Evolutionary conservation across 2,888 invertebrate genomes (phyloP), one percentile per base, ranked within the genome.

Genomic region (Hedychridium roseum): DNA sequence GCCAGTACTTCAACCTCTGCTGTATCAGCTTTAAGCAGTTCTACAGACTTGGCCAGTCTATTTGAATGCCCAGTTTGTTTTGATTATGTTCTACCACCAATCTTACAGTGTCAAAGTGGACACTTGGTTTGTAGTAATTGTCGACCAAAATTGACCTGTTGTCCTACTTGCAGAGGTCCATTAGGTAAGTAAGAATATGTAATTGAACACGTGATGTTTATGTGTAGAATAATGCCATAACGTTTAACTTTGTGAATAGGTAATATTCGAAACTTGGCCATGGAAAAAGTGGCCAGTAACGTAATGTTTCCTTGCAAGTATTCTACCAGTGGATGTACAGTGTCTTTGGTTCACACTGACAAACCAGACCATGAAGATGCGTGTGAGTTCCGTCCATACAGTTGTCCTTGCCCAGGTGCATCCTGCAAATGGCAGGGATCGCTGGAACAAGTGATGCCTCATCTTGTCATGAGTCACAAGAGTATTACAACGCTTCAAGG

Each of bases 381-480:
- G 2, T 99, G 99, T 79, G 98, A 99, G 82, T 97, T 90, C 83
- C 89, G 98, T 78, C 99, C 99, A 1, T 99, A 99, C 80, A 90
- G 92, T 57, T 99, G 99, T 80, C 99, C 99, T 18, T 99, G 99
- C 77, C 99, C 99, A n/a, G 98, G 98, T 30, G 96, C 97, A 20
- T 95, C 96, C 0, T 99, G 99, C 81, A 97, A 98, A 77, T 99
- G 99, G 99, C 96, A 97, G 79, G 99, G 99, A 23, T 91, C 94
- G 30, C 82, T 99, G 23, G 97, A 97, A 76, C 92, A 97, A 83
- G 99, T 99, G 35, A 99, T 99, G 98, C 92, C 92, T 17, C 99
- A 99, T 81, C 85, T 99, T 43, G 92, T 97, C 86, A 94, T 91
- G 86, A 91, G 91, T 43, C 97, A 98, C 80, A 98, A 98, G 81